phyloP scores from a whole-genome alignment of 2,888 invertebrate species.

The Blomia tropicalis region DNA sequence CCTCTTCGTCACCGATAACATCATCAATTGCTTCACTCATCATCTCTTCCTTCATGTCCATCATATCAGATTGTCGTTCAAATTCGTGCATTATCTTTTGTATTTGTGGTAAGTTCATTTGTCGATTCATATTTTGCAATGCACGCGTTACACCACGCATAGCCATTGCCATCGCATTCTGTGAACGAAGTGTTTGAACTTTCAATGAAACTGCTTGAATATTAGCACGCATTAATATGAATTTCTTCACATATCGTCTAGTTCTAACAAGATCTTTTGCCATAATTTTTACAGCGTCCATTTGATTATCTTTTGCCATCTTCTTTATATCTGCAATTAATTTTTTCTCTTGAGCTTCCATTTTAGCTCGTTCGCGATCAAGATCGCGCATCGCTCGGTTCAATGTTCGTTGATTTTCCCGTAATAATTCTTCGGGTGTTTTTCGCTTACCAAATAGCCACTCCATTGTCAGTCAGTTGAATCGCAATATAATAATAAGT shows the following conservation, averaged over 20 bases:
- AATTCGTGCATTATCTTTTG: slow-evolving; percentile 87
- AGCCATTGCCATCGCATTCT: slow-evolving; percentile 97
- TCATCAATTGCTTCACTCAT: slow-evolving; percentile 99
- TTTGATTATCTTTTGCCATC: slow-evolving; percentile 95
- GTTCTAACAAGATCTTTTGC: slow-evolving; percentile 95
- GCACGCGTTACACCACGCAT: slow-evolving; percentile 98
- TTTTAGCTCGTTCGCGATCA: slow-evolving; percentile 76
- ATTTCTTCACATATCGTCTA: slow-evolving; percentile 82
- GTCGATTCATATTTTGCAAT: slow-evolving; percentile 93
- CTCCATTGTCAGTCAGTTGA: slow-evolving; percentile 42
- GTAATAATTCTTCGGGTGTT: slow-evolving; percentile 91
- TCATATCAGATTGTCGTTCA: slow-evolving; percentile 97
- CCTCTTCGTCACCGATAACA: slow-evolving; percentile 95
- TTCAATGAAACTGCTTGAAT: slow-evolving; percentile 94
- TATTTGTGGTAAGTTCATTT: slow-evolving; percentile 83
- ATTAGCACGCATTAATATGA: slow-evolving; percentile 97
- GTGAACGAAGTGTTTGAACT: slow-evolving; percentile 90
- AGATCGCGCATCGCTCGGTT: slow-evolving; percentile 96
- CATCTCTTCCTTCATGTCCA: slow-evolving; percentile 99
- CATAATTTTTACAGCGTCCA: slow-evolving; percentile 99
- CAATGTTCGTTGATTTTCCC: slow-evolving; percentile 91
- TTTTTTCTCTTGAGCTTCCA: slow-evolving; percentile 99
- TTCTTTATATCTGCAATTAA: slow-evolving; percentile 95
- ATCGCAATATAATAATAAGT: not conserved
- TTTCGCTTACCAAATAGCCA: slow-evolving; percentile 91